A percentile compares a stretch with the other conserved stretches of the same genome.
These are phyloP conservation scores for Lineus longissimus DNA, from an alignment of 1,140 invertebrate genomes.

Conservation along the genomic window DNA sequence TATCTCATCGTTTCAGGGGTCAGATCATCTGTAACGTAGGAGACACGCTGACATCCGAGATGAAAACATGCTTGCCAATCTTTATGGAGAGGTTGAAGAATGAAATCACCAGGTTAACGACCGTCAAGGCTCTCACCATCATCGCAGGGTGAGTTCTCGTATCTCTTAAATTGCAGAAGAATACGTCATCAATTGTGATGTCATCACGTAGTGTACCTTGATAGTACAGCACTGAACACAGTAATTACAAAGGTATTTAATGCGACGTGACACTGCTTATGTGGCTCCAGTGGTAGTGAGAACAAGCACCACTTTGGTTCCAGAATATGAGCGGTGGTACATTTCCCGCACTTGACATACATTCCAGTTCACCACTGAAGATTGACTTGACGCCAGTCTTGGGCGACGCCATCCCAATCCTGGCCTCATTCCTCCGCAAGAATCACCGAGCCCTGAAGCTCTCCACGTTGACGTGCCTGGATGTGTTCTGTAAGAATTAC, in stretches of 20 bases:
- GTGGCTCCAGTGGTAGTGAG: too few species aligned
- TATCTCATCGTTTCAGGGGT: constrained; percentile 59
- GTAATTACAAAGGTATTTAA: too few species aligned
- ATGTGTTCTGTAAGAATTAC: constrained; percentile 85
- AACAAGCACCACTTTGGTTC: too few species aligned
- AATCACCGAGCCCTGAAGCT: constrained; percentile 94
- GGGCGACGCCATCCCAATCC: constrained; percentile 82
- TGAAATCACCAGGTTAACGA: constrained; percentile 93
- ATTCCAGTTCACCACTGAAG: constrained; percentile 70
- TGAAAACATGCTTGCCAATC: constrained; percentile 82
- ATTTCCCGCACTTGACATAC: constrained; percentile 1
- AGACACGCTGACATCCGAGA: constrained; percentile 72
- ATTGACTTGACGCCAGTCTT: constrained; percentile 74
- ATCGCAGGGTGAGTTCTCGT: constrained; percentile 66
- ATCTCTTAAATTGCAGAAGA: too few species aligned
- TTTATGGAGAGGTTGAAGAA: constrained; percentile 91
- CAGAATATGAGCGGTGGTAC: too few species aligned
- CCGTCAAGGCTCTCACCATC: constrained; percentile 92
- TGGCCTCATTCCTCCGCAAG: constrained; percentile 92
- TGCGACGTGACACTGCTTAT: too few species aligned
- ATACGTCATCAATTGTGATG: background rate
- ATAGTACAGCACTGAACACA: too few species aligned
- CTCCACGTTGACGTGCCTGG: constrained; percentile 82
- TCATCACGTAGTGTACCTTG: too few species aligned
- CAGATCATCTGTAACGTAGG: constrained; percentile 90